Conservation (phyloP, 2,113 vertebrate species). For the Elachura formosa region DNA sequence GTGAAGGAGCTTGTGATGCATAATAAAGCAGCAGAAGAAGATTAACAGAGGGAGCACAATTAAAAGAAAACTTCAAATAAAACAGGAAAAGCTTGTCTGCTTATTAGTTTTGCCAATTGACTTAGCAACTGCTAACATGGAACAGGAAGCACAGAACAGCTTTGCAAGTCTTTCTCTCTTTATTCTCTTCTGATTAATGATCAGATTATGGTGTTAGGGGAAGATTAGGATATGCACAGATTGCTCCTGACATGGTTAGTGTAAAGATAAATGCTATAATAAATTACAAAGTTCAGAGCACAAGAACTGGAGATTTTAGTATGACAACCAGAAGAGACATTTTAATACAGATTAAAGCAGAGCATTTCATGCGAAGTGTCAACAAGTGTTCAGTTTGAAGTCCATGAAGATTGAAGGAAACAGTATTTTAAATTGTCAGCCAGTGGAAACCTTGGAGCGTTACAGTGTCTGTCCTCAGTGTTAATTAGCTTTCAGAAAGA, state of each 20-base stretch:
- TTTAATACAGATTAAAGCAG: background rate
- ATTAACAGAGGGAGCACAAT: background rate
- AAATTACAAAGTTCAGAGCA: background rate
- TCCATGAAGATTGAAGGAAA: background rate
- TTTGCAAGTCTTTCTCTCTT: background rate
- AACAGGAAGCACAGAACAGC: background rate
- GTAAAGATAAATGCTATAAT: background rate
- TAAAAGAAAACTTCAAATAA: constrained; percentile 1
- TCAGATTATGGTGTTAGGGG: constrained; percentile 19
- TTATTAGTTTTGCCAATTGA: constrained; percentile 2
- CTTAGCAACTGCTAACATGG: background rate
- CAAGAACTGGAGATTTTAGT: background rate
- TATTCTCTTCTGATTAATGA: background rate
- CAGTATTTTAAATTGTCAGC: background rate
- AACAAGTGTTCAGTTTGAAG: background rate
- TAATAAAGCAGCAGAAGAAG: background rate
- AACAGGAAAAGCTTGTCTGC: background rate
- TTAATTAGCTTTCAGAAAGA: background rate
- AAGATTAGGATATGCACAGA: background rate
- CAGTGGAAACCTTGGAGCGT: background rate
- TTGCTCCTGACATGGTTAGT: background rate
- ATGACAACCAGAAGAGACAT: background rate
- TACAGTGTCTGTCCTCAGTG: background rate
- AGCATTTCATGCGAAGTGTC: background rate
- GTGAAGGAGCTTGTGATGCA: background rate